phyloP scores from a whole-genome alignment of 2,797 vertebrate species.

The Knipowitschia caucasica region DNA sequence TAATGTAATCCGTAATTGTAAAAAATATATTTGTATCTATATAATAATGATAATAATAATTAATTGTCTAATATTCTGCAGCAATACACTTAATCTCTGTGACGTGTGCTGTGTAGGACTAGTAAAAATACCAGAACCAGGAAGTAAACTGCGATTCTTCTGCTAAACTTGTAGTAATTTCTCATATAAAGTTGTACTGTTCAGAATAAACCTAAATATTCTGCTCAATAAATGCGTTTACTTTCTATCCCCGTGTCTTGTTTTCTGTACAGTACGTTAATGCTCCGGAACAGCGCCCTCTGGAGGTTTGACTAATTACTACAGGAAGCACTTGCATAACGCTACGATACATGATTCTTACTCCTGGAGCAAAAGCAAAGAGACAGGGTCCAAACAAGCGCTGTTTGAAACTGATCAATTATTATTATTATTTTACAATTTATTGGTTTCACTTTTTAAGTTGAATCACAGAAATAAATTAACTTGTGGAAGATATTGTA shows the following conservation, averaged over 20 bases:
- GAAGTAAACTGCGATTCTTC: neutral
- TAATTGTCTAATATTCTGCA: conserved; percentile 28
- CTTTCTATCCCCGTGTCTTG: conserved; percentile 14
- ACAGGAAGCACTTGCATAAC: neutral
- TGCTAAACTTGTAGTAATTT: neutral
- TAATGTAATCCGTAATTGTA: conserved; percentile 23
- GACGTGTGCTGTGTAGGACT: conserved; percentile 27
- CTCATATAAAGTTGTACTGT: neutral
- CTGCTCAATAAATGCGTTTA: conserved; percentile 37
- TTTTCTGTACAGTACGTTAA: neutral
- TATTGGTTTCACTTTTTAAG: no score
- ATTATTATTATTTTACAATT: no score
- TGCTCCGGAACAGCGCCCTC: neutral
- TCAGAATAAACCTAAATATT: conserved; percentile 5
- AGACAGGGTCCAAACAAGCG: neutral
- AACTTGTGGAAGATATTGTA: no score
- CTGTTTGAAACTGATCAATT: no score
- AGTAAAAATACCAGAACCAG: conserved; percentile 12
- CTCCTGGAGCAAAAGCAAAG: neutral
- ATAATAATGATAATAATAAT: no score
- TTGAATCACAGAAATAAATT: no score
- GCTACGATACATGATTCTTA: neutral
- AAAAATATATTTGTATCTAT: no score
- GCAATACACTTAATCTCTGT: conserved; percentile 47
- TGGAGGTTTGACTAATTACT: neutral